Evolutionary conservation across 1,140 invertebrate species (phyloP).

Genomic region (Rhopalosiphum padi): DNA sequence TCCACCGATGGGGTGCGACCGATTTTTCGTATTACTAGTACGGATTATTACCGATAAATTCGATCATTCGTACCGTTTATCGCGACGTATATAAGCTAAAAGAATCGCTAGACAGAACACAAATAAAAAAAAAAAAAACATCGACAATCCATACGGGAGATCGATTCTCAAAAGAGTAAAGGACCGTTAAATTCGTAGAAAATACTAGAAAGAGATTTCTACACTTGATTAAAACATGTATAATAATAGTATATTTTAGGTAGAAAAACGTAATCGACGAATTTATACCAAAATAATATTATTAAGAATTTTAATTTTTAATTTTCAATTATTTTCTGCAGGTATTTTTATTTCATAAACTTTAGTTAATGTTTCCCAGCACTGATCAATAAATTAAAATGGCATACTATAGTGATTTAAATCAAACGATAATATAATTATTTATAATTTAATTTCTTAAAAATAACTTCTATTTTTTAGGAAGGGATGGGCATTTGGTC

Average conservation of each 20-base stretch:
- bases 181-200: background rate
- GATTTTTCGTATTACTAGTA: conserved; percentile 27
- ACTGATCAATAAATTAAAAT: background rate
- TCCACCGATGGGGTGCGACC: conserved; percentile 12
- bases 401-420: background rate
- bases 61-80: conserved; percentile 26
- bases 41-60: conserved; percentile 39
- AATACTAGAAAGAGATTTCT: background rate
- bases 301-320: background rate
- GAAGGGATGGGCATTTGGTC: too few relatives aligned
- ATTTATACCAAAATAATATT: background rate
- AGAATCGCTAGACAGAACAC: background rate
- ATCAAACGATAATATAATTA: background rate
- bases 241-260: background rate
- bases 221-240: background rate
- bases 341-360: background rate
- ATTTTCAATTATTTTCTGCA: background rate
- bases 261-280: background rate
- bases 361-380: too few relatives aligned
- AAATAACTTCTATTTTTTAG: background rate
- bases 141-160: conserved; percentile 10
- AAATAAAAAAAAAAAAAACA: conserved; percentile 19
- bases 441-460: background rate
- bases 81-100: background rate
- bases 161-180: conserved; percentile 14